Percentiles rank a stretch among this genome's conserved stretches.
These are phyloP conservation scores for Notodonta dromedarius DNA, from an alignment of 2,888 invertebrate species.

Conservation along the genomic window DNA sequence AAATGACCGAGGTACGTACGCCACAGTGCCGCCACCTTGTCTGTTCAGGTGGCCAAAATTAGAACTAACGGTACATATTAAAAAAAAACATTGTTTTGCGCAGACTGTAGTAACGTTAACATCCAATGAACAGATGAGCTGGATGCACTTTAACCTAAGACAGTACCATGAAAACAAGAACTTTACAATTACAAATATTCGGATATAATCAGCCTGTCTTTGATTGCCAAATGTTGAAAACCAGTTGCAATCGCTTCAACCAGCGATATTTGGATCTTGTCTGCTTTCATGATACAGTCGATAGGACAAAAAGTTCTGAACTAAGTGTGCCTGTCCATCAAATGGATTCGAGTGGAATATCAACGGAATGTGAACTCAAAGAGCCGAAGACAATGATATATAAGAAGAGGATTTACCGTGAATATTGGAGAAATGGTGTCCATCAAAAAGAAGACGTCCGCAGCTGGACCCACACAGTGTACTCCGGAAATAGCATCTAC, in stretches of 20 bases:
- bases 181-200: no score
- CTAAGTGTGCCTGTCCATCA: constrained; percentile 1
- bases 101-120: neutral
- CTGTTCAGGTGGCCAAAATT: no score
- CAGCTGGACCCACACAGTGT: no score
- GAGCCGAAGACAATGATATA: no score
- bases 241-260: no score
- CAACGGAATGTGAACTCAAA: neutral
- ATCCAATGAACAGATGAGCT: neutral
- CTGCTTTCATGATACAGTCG: neutral
- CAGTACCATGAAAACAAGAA: neutral
- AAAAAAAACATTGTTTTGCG: no score
- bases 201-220: neutral
- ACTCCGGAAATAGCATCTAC: no score
- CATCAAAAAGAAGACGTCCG: no score
- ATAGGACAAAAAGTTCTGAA: neutral
- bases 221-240: neutral
- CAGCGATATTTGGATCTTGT: neutral
- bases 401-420: no score
- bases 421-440: no score
- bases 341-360: neutral
- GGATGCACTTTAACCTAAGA: neutral
- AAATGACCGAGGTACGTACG: constrained; percentile 92
- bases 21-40: neutral
- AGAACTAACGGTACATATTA: no score